Evolutionary conservation across 2,797 vertebrate genomes (phyloP), one percentile per base, ranked within the genome.

Genomic region (Artibeus jamaicensis): DNA sequence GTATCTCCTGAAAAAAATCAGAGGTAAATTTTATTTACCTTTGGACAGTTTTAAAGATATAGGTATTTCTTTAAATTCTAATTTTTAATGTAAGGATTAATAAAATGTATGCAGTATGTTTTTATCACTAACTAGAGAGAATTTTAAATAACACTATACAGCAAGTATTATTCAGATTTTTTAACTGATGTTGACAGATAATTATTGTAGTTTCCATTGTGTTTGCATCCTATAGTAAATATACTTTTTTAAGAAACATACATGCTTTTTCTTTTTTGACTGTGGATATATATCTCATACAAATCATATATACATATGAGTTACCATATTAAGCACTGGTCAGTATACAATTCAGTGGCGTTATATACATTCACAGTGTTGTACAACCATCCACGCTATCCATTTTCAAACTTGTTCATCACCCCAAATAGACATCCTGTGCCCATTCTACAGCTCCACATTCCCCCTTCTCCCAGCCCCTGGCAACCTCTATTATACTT

Each of bases 81-180:
- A 62, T n/a, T 83, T 79, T 77, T 42, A 57, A 9, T 46, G 2
- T 11, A 89, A 70, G 3, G 9, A 55, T 46, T 4, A 70, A 46
- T 46, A 77, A 89, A 87, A 59, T 37, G 8, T 44, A 26, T 48
- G 12, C 0, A 71, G n/a, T 70, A n/a, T 37, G 32, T 10, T 59
- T 88, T 86, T 92, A 46, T 42, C 59, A 89, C 26, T 44, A 68
- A 92, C 73, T 29, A 78, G 29, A 6, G 8, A n/a, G 6, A 78
- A 83, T 50, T 89, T 94, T 71, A 77, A 53, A 16, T 34, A 77
- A 65, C 21, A 34, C 39, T 68, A 29, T 10, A 55, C n/a, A 26
- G 22, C 15, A 59, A 6, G 9, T n/a, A 26, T 2, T 2, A 55
- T 34, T 53, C 18, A 39, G 1, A 53, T 57, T 67, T 70, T 73